These are phyloP conservation scores for Halcyon senegalensis DNA, from an alignment of 2,113 vertebrate species.

Conservation along the genomic window DNA sequence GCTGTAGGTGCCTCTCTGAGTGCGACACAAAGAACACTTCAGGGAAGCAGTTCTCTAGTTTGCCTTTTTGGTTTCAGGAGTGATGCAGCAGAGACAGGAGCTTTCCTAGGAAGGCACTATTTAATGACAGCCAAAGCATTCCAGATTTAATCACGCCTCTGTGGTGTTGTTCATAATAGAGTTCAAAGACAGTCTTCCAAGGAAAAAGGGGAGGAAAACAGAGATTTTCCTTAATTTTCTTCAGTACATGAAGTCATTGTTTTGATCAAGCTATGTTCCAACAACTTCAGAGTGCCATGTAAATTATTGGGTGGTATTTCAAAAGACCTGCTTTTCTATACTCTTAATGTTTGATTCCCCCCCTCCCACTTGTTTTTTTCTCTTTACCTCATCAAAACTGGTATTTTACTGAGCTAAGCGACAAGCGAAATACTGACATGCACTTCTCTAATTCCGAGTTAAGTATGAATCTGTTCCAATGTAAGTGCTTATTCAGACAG, in stretches of 20 bases:
- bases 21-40: neutral
- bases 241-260: neutral
- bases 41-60: neutral
- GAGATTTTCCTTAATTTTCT: neutral
- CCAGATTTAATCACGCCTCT: neutral
- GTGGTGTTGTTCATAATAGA: neutral
- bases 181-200: neutral
- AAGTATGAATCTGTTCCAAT: slow-evolving; percentile 44
- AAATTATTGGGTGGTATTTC: neutral
- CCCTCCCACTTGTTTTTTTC: neutral
- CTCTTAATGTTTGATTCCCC: neutral
- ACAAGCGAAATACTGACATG: slow-evolving; percentile 11
- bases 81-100: neutral
- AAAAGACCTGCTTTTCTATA: neutral
- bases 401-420: slow-evolving; percentile 8
- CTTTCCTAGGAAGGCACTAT: neutral
- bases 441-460: slow-evolving; percentile 8
- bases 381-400: slow-evolving; percentile 12
- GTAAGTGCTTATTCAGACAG: slow-evolving; percentile 62
- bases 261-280: neutral
- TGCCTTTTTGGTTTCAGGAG: neutral
- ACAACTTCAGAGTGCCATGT: neutral
- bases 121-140: neutral
- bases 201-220: fast-evolving
- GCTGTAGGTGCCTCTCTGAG: too few relatives aligned